phyloP scores from a whole-genome alignment of 1,140 invertebrate genomes.

The Pissodes strobi region DNA sequence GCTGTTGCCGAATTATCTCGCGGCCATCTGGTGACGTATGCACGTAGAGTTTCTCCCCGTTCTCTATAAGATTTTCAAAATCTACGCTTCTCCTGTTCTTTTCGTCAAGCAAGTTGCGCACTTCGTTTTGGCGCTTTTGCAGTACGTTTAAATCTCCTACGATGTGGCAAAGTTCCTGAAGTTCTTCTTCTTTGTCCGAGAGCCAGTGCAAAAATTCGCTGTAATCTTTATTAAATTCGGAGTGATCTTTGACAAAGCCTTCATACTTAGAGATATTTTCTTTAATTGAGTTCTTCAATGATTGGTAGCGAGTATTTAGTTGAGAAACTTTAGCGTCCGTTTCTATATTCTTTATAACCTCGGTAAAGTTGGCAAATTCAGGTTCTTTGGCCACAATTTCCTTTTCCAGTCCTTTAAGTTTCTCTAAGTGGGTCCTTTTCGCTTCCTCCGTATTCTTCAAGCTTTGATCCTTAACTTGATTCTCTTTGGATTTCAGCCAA shows the following conservation, averaged over 20 bases:
- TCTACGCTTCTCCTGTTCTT: conserved; percentile 78
- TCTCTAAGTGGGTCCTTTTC: conserved; percentile 80
- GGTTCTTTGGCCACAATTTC: conserved; percentile 73
- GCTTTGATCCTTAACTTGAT: conserved; percentile 85
- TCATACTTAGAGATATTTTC: conserved; percentile 79
- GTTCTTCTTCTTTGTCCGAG: conserved; percentile 68
- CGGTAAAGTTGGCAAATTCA: conserved; percentile 72
- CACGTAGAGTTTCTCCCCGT: conserved; percentile 88
- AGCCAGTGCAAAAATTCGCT: conserved; percentile 77
- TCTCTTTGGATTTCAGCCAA: conserved; percentile 86
- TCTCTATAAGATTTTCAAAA: conserved; percentile 85
- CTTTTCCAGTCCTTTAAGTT: conserved; percentile 73
- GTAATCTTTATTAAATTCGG: conserved; percentile 79
- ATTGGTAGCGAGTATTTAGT: conserved; percentile 82
- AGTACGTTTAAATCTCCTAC: conserved; percentile 84
- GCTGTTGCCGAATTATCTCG: conserved; percentile 87
- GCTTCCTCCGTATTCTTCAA: conserved; percentile 82
- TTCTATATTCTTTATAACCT: conserved; percentile 73
- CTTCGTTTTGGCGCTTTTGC: conserved; percentile 82
- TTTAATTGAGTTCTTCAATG: conserved; percentile 80
- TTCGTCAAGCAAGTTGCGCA: conserved; percentile 80
- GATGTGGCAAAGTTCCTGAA: conserved; percentile 80
- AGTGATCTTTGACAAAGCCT: conserved; percentile 84
- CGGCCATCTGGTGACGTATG: conserved; percentile 93
- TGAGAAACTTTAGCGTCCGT: conserved; percentile 81